A percentile compares a stretch with the other conserved stretches of the same genome.
These are phyloP conservation scores for Riptortus pedestris DNA, from an alignment of 1,140 invertebrate species.

Conservation along the genomic window DNA sequence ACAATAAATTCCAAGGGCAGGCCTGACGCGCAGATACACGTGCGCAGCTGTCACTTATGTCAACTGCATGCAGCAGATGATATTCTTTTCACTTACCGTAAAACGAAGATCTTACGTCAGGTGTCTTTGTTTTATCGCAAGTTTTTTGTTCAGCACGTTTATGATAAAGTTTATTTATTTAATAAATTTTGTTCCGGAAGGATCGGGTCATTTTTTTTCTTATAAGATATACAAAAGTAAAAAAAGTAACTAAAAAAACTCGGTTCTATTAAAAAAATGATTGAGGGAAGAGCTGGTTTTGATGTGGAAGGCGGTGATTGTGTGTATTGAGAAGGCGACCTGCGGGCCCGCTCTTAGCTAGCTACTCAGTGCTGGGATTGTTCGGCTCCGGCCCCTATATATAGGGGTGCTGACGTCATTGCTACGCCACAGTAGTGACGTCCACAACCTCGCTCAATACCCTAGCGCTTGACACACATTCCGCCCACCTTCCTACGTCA, in stretches of 20 bases:
- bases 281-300: neutral
- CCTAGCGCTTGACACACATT: neutral
- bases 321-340: neutral
- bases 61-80: no score
- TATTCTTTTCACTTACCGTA: no score
- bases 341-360: neutral
- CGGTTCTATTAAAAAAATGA: constrained; percentile 1
- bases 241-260: no score
- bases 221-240: no score
- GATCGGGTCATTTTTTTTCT: no score
- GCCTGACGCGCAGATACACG: constrained; percentile 1
- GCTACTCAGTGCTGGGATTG: neutral
- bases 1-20: neutral
- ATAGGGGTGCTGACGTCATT: neutral
- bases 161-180: no score
- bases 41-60: no score
- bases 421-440: neutral
- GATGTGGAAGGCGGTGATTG: neutral
- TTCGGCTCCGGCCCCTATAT: neutral
- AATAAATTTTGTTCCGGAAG: no score
- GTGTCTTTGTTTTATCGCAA: no score
- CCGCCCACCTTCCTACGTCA: neutral
- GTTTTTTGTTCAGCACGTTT: no score
- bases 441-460: neutral
- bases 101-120: no score